phyloP scores from a whole-genome alignment of 2,888 invertebrate species.

The Lissocephala sabroskyi region DNA sequence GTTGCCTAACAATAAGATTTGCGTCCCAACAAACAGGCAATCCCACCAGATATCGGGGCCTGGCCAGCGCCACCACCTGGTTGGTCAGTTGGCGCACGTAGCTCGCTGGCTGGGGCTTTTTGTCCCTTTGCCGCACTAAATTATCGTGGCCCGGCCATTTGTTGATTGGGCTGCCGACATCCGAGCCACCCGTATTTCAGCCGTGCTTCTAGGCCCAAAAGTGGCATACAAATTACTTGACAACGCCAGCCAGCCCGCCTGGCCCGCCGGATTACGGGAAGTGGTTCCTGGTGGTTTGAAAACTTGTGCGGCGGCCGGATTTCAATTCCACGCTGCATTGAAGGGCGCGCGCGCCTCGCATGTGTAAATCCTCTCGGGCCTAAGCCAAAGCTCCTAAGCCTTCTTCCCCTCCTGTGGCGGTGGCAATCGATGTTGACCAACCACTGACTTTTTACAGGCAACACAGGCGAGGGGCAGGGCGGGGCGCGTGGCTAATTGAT shows the following conservation, averaged over 20 bases:
- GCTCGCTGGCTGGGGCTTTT: neutral
- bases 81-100: no score
- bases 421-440: conserved; percentile 15
- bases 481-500: conserved; percentile 45
- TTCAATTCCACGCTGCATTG: conserved; percentile 54
- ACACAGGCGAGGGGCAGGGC: conserved; percentile 11
- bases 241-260: conserved; percentile 14
- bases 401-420: neutral
- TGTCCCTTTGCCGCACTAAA: conserved; percentile 18
- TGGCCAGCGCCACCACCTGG: no score
- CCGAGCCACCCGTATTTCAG: no score
- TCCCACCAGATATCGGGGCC: no score
- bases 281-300: neutral
- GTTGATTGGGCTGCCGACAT: conserved; percentile 39
- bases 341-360: conserved; percentile 15
- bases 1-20: neutral
- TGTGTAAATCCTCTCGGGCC: conserved; percentile 29
- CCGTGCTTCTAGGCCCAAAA: no score
- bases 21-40: neutral
- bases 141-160: conserved; percentile 38
- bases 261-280: neutral
- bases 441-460: conserved; percentile 53
- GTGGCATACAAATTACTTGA: conserved; percentile 15
- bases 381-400: conserved; percentile 26
- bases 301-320: conserved; percentile 20